These are phyloP conservation scores for Cynoglossus semilaevis DNA, from an alignment of 2,113 vertebrate genomes.

Conservation along the genomic window DNA sequence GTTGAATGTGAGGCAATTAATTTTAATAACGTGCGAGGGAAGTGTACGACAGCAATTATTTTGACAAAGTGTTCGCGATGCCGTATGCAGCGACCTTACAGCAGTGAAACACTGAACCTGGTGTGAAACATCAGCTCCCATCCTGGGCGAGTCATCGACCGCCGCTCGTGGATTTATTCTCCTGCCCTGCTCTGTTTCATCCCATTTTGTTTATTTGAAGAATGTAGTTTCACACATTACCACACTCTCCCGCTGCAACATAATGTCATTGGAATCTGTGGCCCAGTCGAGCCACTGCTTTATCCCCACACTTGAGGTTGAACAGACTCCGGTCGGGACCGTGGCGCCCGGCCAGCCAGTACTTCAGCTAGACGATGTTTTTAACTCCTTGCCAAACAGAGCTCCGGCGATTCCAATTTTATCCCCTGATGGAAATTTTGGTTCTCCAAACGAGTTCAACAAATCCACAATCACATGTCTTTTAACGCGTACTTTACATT, in stretches of 20 bases:
- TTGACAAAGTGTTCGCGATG: conserved; percentile 67
- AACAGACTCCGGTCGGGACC: conserved; percentile 53
- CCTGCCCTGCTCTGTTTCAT: conserved; percentile 11
- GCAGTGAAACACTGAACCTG: conserved; percentile 29
- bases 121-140: conserved; percentile 12
- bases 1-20: conserved; percentile 79
- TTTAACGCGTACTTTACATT: conserved; percentile 44
- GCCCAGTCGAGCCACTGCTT: conserved; percentile 39
- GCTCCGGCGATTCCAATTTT: conserved; percentile 57
- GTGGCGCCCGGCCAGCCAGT: conserved; percentile 57
- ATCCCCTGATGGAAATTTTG: conserved; percentile 68
- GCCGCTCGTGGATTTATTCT: conserved; percentile 21
- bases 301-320: conserved; percentile 53
- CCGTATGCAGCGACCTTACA: conserved; percentile 1
- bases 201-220: conserved; percentile 37
- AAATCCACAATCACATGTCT: conserved; percentile 53
- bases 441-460: conserved; percentile 58
- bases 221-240: conserved; percentile 45
- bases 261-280: conserved; percentile 41
- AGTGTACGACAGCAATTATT: conserved; percentile 79
- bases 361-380: conserved; percentile 61
- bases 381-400: conserved; percentile 60
- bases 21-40: conserved; percentile 81
- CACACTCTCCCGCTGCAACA: conserved; percentile 17
- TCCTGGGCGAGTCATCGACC: conserved; percentile 1